Evolutionary conservation across 2,113 vertebrate genomes (phyloP).

Genomic region (Plectropomus leopardus): DNA sequence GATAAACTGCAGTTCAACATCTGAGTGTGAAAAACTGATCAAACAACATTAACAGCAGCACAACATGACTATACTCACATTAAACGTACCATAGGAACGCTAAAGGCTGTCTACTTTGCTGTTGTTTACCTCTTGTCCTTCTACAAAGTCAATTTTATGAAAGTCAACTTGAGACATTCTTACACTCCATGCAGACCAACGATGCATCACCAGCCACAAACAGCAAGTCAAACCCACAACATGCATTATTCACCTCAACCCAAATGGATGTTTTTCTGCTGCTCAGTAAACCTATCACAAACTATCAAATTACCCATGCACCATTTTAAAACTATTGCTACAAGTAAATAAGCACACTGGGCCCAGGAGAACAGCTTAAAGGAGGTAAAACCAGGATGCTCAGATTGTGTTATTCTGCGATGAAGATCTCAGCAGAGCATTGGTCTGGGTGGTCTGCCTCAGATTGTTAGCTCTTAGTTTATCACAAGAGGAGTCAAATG

Average conservation of each 20-base stretch:
- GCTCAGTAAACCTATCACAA: conserved; percentile 20
- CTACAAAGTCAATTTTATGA: neutral
- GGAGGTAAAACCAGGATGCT: neutral
- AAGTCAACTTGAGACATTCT: conserved; percentile 2
- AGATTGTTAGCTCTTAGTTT: conserved; percentile 2
- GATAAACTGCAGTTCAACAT: conserved; percentile 1
- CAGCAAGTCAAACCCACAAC: neutral
- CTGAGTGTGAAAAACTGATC: conserved; percentile 11
- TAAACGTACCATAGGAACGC: neutral
- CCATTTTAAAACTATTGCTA: conserved; percentile 1
- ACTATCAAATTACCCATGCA: conserved; percentile 9
- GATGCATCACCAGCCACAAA: neutral
- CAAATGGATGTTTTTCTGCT: conserved; percentile 2
- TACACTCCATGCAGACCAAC: neutral
- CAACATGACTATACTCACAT: neutral
- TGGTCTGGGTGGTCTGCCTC: neutral
- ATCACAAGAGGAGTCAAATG: conserved; percentile 3
- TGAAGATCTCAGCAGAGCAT: conserved; percentile 10
- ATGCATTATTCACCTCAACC: conserved; percentile 1
- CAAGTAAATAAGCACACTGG: conserved; percentile 1
- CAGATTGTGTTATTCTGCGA: conserved; percentile 13
- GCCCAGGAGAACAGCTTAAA: neutral
- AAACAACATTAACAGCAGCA: neutral
- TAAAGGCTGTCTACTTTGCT: neutral
- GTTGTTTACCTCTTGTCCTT: conserved; percentile 13